Base-by-base conservation (phyloP, 1,140 invertebrate species). In the Caenorhabditis latens region DNA sequence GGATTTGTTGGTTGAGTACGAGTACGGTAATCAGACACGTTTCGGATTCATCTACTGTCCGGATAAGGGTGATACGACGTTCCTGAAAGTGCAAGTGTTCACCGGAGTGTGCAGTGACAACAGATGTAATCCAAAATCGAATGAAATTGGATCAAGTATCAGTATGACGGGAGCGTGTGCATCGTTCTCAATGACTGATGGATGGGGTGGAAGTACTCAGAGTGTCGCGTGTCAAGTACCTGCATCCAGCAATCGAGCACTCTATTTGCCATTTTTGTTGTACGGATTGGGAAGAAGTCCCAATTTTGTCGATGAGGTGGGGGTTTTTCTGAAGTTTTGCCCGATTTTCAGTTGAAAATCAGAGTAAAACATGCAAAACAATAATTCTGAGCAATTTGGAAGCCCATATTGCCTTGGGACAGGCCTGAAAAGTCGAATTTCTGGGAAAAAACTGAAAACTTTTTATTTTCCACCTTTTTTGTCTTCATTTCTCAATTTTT, bases 281-380 rank as follows among this genome's bases (percentile, higher is more conserved):
- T 99, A 99, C 93, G 98, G 98, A 8, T 94, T 99, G 4, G 98
- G 98, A 19, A 95, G 96, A 87, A 98, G 97, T 32, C 97, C 98
- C 4, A 99, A 99, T 93, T 99, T 99, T 94, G 95, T 99, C 2
- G 98, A 99, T 93, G 95, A 94, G 58, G 93, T 99, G 32, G 1
- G 32, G 32, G 2, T 32, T 32, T 32, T 32, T 32, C 2, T 32
- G 32, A 32, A 32, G 32, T 32, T 32, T 32, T 32, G 32, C 32
- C 32, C 0, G 2, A 1, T 32, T 32, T 32, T 32, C 32, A 32
- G 32, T n/a, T n/a, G n/a, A n/a, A n/a, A n/a, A n/a, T n/a, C n/a
- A n/a, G n/a, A n/a, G n/a, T n/a, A n/a, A n/a, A n/a, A n/a, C n/a
- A n/a, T n/a, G n/a, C n/a, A n/a, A n/a, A n/a, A n/a, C n/a, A n/a